phyloP scores from a whole-genome alignment of 1,140 invertebrate genomes.

The Pectinophora gossypiella region DNA sequence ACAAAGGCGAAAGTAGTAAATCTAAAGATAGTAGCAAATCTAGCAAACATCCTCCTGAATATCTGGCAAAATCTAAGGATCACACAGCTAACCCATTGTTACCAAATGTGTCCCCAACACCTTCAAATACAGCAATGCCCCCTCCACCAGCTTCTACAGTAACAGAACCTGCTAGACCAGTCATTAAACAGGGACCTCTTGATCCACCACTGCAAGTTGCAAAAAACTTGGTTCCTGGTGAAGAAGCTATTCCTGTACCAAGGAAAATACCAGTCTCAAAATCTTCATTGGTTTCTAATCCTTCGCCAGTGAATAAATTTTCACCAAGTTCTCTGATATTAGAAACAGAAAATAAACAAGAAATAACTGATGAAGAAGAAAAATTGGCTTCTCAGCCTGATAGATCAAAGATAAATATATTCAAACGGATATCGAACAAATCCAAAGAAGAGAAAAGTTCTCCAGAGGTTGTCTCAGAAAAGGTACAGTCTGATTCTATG shows the following conservation, averaged over 20 bases:
- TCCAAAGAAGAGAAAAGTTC: constrained; percentile 79
- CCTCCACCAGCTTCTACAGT: constrained; percentile 13
- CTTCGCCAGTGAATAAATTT: constrained; percentile 58
- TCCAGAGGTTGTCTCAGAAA: constrained; percentile 70
- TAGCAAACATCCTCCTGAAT: constrained; percentile 60
- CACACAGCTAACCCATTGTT: constrained; percentile 63
- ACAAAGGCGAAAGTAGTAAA: constrained; percentile 75
- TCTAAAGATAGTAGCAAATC: constrained; percentile 69
- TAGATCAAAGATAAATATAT: constrained; percentile 89
- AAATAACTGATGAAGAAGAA: constrained; percentile 78
- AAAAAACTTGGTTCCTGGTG: constrained; percentile 25
- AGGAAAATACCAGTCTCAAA: constrained; percentile 66
- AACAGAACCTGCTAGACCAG: constrained; percentile 14
- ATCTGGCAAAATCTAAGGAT: constrained; percentile 57
- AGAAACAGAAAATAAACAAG: constrained; percentile 65
- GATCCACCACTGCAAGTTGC: constrained; percentile 33
- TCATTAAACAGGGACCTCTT: constrained; percentile 59
- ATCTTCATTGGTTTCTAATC: constrained; percentile 57
- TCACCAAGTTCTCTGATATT: constrained; percentile 61
- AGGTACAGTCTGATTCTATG: constrained; percentile 68
- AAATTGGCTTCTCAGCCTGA: constrained; percentile 87
- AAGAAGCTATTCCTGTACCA: constrained; percentile 65
- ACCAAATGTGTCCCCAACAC: constrained; percentile 24
- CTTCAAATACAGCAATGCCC: constrained; percentile 27
- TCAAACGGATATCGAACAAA: constrained; percentile 88